These are phyloP conservation scores for Leptestheria dahalacensis DNA, from an alignment of 1,140 invertebrate genomes.

Conservation along the genomic window DNA sequence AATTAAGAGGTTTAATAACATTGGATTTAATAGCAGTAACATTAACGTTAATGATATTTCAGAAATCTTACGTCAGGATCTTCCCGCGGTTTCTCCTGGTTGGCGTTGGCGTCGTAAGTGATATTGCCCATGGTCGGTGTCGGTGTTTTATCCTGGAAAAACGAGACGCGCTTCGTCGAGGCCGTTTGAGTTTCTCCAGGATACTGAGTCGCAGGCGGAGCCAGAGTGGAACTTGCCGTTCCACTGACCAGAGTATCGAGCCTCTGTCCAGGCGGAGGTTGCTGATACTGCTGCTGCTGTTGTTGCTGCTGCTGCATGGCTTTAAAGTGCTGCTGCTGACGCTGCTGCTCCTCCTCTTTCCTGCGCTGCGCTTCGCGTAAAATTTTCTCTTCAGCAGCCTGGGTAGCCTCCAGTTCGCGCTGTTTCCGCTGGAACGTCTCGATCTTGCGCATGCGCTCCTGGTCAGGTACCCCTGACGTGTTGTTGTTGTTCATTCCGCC, in stretches of 20 bases:
- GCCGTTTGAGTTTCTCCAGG: conserved; percentile 12
- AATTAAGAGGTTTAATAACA: too few species aligned
- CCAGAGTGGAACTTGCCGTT: conserved; percentile 15
- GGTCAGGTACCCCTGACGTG: conserved; percentile 2
- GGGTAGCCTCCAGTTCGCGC: conserved; percentile 26
- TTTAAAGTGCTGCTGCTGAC: conserved; percentile 14
- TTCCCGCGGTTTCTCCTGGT: conserved; percentile 46
- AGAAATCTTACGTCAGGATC: conserved; percentile 72
- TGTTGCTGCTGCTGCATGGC: conserved; percentile 16
- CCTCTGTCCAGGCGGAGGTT: not conserved
- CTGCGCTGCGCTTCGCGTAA: conserved; percentile 26
- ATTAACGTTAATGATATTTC: too few species aligned
- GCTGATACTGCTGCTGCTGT: conserved; percentile 17
- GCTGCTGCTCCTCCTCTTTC: conserved; percentile 21
- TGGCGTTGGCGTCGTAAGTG: conserved; percentile 25
- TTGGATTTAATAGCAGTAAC: too few species aligned
- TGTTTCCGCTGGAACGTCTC: conserved; percentile 23
- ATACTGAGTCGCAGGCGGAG: conserved; percentile 16
- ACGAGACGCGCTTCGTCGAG: conserved; percentile 47
- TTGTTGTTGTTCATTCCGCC: conserved; percentile 8
- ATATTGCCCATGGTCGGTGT: not conserved
- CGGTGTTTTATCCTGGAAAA: conserved; percentile 24
- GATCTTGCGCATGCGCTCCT: conserved; percentile 18
- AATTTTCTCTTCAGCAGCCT: conserved; percentile 26
- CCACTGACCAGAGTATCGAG: not conserved